A percentile compares a stretch with the other conserved stretches of the same genome.
These are phyloP conservation scores for Yponomeuta plumbellus DNA, from an alignment of 2,888 invertebrate species.

Conservation along the genomic window DNA sequence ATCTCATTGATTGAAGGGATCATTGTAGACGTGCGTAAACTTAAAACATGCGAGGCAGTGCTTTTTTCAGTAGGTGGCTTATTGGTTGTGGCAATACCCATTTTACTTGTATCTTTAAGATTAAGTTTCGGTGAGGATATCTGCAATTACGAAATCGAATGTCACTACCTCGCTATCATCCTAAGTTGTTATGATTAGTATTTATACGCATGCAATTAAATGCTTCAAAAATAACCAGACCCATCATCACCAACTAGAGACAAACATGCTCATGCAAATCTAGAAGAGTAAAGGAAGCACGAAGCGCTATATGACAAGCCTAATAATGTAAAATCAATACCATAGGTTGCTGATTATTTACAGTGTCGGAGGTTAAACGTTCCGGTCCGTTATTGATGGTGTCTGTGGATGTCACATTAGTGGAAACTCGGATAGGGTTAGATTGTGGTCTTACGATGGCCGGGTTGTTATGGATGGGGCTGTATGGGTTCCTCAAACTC, in stretches of 20 bases:
- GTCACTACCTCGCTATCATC: constrained; percentile 56
- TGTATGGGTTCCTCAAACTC: constrained; percentile 77
- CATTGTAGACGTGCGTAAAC: constrained; percentile 75
- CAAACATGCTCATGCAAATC: constrained; percentile 34
- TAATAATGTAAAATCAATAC: constrained; percentile 71
- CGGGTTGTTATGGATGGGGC: constrained; percentile 77
- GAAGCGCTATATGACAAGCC: constrained; percentile 55
- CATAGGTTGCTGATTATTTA: constrained; percentile 74
- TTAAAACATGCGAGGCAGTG: constrained; percentile 76
- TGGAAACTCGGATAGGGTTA: constrained; percentile 79
- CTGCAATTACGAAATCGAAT: constrained; percentile 72
- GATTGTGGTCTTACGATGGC: constrained; percentile 74
- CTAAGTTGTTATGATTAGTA: constrained; percentile 43
- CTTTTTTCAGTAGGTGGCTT: constrained; percentile 67
- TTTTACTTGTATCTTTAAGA: constrained; percentile 68
- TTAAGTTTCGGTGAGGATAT: constrained; percentile 72
- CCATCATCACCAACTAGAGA: background rate
- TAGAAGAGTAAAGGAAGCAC: constrained; percentile 18
- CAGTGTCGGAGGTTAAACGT: constrained; percentile 72
- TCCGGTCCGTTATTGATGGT: constrained; percentile 77
- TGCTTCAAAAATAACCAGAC: too few species aligned
- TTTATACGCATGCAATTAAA: constrained; percentile 45
- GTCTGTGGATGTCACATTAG: constrained; percentile 78
- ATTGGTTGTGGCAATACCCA: constrained; percentile 66
- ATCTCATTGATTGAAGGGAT: constrained; percentile 78